Base-by-base conservation (phyloP, 2,888 invertebrate species). In the Eilema caniola region DNA sequence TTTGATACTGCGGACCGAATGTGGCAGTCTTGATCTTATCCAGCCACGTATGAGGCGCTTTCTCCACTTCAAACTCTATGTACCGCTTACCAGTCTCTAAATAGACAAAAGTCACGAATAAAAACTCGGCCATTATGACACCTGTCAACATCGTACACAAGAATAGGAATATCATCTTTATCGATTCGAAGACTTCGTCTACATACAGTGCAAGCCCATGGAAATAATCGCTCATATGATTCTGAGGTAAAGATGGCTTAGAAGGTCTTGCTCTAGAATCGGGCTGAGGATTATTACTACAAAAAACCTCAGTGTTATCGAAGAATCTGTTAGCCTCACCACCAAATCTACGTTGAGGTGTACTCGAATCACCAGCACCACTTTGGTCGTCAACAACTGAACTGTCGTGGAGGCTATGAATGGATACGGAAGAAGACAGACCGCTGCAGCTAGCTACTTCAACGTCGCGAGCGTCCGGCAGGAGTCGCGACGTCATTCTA, bases 321-420 rank as follows among this genome's bases (percentile, higher is more conserved):
- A 72, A 72, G 1, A 37, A 28, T 28, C 25, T 63, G 59, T 60
- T 62, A 24, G 71, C 62, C 2, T 12, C 24, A 8, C 60, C 67
- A 31, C 67, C 59, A 14, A 57, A 70, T 47, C 77, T 73, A 23
- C 78, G 79, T 20, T 71, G 71, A 41, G 77, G 75, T 56, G 72
- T 66, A n/a, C 73, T 67, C 24, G 83, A 75, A 14, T 81, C 71
- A 41, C 66, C 59, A 10, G 70, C 69, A 53, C 66, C 69, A 59
- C 69, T 70, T n/a, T 72, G 59, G 20, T 67, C 78, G 24, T 85
- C 86, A 53, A 84, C 72, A 37, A 79, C 79, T 14, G 84, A 59
- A 2, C 85, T 76, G n/a, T 90, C 92, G 62, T 84, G 79, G 14
- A 92, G 72, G 66, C 89, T 92, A 68, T 89, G 90, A 62, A 94